A percentile compares a stretch with the other conserved stretches of the same genome.
Evolutionary conservation across 2,888 invertebrate genomes (phyloP).

Genomic region (Brachypalpus laphriformis): DNA sequence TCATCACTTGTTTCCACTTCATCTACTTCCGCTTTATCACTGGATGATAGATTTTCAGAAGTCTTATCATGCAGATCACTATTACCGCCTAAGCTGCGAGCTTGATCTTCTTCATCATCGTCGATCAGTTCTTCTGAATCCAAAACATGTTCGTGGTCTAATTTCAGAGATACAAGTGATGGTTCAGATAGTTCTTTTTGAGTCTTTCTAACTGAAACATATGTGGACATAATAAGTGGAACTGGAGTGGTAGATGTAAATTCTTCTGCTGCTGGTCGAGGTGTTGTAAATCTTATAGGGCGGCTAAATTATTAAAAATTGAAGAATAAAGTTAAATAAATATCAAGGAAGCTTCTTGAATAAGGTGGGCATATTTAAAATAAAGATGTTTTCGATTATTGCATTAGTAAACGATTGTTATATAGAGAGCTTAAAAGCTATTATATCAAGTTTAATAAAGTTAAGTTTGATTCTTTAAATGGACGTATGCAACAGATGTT

Average conservation of each 20-base stretch:
- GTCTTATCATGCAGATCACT: slow-evolving; percentile 72
- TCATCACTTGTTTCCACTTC: slow-evolving; percentile 50
- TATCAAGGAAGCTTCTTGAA: slow-evolving; percentile 2
- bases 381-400: not conserved
- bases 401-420: not conserved
- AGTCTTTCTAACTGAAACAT: slow-evolving; percentile 76
- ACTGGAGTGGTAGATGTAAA: slow-evolving; percentile 79
- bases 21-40: slow-evolving; percentile 55
- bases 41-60: slow-evolving; percentile 46
- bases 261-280: slow-evolving; percentile 75
- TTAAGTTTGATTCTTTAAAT: too few species aligned
- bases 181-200: slow-evolving; percentile 77
- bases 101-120: slow-evolving; percentile 70
- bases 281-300: slow-evolving; percentile 81
- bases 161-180: slow-evolving; percentile 79
- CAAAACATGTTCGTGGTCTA: slow-evolving; percentile 79
- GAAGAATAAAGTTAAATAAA: slow-evolving; percentile 49
- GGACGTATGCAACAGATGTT: too few species aligned
- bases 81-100: slow-evolving; percentile 75
- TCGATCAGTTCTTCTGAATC: slow-evolving; percentile 69
- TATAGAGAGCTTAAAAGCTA: not conserved
- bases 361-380: not conserved
- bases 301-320: slow-evolving; percentile 77
- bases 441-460: too few species aligned
- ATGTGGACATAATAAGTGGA: slow-evolving; percentile 79